Percentiles rank a stretch among this genome's conserved stretches.
Evolutionary conservation across 1,140 invertebrate genomes (phyloP).

Genomic region (Aphelinus atriplicis): DNA sequence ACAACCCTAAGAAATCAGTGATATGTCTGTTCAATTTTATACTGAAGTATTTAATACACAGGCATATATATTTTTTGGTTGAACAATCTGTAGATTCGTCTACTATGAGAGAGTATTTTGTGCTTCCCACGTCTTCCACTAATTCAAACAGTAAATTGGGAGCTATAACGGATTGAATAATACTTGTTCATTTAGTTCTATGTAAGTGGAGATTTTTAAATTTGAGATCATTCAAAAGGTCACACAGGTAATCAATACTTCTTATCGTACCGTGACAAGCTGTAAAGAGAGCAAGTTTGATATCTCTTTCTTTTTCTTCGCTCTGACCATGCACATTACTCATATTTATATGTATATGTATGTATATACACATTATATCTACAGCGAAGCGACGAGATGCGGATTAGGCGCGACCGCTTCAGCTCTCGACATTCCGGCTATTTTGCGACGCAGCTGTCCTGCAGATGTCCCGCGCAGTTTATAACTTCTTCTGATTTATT

Average conservation of each 20-base stretch:
- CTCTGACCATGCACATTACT: too few species aligned
- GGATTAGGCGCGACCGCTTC: too few species aligned
- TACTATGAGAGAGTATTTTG: slow-evolving; percentile 27
- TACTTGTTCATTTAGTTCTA: not conserved
- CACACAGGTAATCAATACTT: slow-evolving; percentile 14
- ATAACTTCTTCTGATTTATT: too few species aligned
- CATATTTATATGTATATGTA: too few species aligned
- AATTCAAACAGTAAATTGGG: not conserved
- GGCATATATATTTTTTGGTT: slow-evolving; percentile 49
- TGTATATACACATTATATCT: too few species aligned
- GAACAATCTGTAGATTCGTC: slow-evolving; percentile 56
- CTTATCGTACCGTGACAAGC: slow-evolving; percentile 18
- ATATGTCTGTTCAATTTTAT: slow-evolving; percentile 42
- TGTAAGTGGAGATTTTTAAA: slow-evolving; percentile 7
- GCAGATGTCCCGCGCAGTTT: too few species aligned
- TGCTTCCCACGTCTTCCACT: slow-evolving; percentile 4
- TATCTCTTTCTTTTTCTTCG: slow-evolving; percentile 12
- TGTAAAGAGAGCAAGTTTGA: slow-evolving; percentile 15
- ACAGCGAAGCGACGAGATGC: too few species aligned
- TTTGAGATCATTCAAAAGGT: slow-evolving; percentile 4
- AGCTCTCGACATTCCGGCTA: too few species aligned
- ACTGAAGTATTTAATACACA: slow-evolving; percentile 54
- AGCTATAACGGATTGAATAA: slow-evolving; percentile 14
- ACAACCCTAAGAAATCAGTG: slow-evolving; percentile 47
- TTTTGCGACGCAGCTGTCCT: too few species aligned